phyloP scores from a whole-genome alignment of 1,140 invertebrate genomes.

The Archivesica marissinica region DNA sequence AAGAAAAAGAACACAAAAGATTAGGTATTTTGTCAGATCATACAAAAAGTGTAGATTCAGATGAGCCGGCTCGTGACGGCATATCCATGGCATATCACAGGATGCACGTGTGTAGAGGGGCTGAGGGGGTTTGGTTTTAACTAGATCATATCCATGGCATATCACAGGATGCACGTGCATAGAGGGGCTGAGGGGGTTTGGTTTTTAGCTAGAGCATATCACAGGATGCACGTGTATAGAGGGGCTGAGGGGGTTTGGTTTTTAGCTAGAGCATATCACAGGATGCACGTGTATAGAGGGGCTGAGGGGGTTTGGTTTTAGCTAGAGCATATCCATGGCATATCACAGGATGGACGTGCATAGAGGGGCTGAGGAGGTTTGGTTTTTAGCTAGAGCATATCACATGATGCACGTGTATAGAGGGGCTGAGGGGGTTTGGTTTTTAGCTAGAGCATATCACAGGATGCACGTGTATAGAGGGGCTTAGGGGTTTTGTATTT shows the following conservation, averaged over 20 bases:
- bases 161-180: not conserved
- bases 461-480: too few species aligned
- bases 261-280: not conserved
- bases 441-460: not conserved
- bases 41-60: not conserved
- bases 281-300: not conserved
- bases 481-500: not conserved
- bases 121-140: not conserved
- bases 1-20: conserved; percentile 58
- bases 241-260: not conserved
- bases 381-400: not conserved
- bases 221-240: too few species aligned
- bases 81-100: not conserved
- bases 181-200: not conserved
- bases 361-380: not conserved
- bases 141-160: not conserved
- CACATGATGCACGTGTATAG: not conserved
- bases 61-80: not conserved
- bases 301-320: not conserved
- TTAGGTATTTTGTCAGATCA: not conserved
- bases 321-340: not conserved
- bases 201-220: not conserved
- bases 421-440: not conserved
- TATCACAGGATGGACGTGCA: not conserved
- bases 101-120: not conserved